These are phyloP conservation scores for Tetrao urogallus DNA, from an alignment of 2,113 vertebrate species.

Conservation along the genomic window DNA sequence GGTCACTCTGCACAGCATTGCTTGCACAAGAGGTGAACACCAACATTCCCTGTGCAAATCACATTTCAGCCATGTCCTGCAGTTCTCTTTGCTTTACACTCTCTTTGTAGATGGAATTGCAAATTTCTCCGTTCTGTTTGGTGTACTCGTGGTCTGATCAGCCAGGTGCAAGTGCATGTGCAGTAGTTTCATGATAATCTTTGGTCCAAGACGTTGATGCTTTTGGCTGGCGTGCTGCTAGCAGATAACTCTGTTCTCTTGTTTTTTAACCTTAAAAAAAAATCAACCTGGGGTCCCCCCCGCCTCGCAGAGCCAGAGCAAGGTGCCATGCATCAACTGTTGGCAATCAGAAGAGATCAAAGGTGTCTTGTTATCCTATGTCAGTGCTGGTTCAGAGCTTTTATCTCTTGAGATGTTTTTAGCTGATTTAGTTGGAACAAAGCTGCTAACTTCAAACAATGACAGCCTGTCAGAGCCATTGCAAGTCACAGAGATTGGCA, in stretches of 20 bases:
- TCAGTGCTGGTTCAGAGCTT: background rate
- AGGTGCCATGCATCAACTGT: background rate
- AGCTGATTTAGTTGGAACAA: constrained; percentile 32
- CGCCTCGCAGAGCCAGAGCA: background rate
- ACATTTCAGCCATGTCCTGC: background rate
- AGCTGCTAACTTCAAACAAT: constrained; percentile 40
- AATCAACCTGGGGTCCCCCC: background rate
- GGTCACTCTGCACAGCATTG: background rate
- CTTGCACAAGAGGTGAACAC: background rate
- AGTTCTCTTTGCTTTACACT: background rate
- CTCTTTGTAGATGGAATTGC: background rate
- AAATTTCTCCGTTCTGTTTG: background rate
- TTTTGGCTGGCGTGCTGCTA: background rate
- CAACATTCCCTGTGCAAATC: background rate
- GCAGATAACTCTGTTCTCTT: background rate
- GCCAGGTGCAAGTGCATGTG: background rate
- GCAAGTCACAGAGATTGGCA: background rate
- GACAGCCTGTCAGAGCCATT: constrained; percentile 32
- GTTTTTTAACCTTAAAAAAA: background rate
- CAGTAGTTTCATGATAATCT: background rate
- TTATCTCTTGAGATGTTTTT: constrained; percentile 1
- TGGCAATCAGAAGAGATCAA: background rate
- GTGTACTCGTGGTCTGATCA: background rate
- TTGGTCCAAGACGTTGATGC: background rate
- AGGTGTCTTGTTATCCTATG: background rate